Conservation (phyloP, 2,888 invertebrate species). For the Thecophora atra region DNA sequence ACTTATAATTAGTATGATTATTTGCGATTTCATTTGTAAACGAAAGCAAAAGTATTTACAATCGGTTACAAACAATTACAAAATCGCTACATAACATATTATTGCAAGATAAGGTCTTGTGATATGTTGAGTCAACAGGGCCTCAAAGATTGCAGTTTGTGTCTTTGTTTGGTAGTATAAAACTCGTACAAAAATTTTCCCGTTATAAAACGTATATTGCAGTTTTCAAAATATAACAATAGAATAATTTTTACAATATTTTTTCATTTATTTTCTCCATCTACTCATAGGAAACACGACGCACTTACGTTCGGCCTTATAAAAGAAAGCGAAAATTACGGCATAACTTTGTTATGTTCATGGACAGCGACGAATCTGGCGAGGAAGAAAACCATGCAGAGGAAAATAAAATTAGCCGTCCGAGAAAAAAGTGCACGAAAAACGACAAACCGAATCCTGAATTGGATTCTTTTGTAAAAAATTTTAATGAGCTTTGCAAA, state of each 20-base stretch:
- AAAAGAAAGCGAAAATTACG: conserved; percentile 55
- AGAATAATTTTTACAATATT: too few species aligned
- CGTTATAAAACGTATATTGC: too few species aligned
- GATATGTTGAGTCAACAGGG: conserved; percentile 50
- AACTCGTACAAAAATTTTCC: conserved; percentile 47
- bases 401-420: conserved; percentile 39
- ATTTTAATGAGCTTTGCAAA: conserved; percentile 60
- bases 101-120: conserved; percentile 14
- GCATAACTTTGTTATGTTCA: conserved; percentile 49
- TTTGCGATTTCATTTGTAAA: conserved; percentile 14
- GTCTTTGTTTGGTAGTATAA: conserved; percentile 54
- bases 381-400: conserved; percentile 46
- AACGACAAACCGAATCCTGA: conserved; percentile 45
- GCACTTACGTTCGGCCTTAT: conserved; percentile 56
- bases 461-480: conserved; percentile 53
- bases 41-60: background rate
- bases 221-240: too few species aligned
- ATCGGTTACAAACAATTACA: background rate
- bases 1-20: background rate
- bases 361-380: conserved; percentile 56
- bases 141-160: conserved; percentile 50
- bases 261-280: too few species aligned
- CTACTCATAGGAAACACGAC: conserved; percentile 50
- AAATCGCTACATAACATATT: conserved; percentile 26
- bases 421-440: conserved; percentile 48